These are phyloP conservation scores for Lonchura striata DNA, from an alignment of 2,113 vertebrate species.

Conservation along the genomic window DNA sequence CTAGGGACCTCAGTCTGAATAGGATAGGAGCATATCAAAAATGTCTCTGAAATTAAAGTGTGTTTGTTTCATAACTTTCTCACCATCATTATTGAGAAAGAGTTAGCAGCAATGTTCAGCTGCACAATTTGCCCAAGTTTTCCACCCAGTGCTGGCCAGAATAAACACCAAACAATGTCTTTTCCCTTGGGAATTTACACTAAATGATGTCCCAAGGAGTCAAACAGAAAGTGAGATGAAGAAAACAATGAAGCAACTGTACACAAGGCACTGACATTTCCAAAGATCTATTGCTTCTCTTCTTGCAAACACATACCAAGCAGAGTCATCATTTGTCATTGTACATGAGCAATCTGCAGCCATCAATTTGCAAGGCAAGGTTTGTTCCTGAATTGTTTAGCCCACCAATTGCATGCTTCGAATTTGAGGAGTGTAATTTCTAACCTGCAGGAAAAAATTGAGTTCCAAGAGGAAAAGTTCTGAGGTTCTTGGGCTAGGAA, in stretches of 20 bases:
- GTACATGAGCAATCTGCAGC: not conserved
- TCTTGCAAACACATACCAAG: not conserved
- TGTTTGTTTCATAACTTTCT: not conserved
- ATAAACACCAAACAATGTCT: rapidly evolving
- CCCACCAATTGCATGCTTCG: not conserved
- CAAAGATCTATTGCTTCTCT: not conserved
- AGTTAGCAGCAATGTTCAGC: not conserved
- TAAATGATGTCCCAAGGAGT: not conserved
- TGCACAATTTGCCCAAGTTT: not conserved
- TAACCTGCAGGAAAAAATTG: not conserved
- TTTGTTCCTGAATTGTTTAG: not conserved
- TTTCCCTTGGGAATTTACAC: not conserved
- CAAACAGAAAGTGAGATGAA: not conserved
- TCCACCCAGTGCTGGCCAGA: not conserved
- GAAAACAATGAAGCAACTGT: not conserved
- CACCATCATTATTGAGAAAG: rapidly evolving
- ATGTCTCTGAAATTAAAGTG: not conserved
- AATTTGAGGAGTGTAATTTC: not conserved
- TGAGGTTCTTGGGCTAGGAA: not conserved
- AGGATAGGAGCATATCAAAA: not conserved
- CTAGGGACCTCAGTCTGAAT: not conserved
- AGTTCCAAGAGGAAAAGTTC: not conserved
- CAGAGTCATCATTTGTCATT: constrained; percentile 8
- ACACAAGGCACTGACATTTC: not conserved
- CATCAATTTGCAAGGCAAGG: not conserved